Base-by-base conservation (phyloP, 2,797 vertebrate species). In the Hafferia zeledoni region DNA sequence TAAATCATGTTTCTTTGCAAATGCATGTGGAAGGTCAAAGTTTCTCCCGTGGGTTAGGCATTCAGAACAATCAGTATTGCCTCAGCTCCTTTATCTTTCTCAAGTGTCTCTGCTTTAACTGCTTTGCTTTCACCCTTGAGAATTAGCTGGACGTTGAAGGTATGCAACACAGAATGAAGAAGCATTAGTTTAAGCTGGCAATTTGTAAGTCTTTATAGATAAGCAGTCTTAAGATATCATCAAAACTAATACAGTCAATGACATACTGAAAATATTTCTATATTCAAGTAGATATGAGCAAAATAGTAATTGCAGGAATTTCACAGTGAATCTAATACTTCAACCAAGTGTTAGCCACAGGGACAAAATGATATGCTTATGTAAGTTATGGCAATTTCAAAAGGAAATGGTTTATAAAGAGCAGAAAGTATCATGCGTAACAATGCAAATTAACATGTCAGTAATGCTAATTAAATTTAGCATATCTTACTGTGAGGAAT, bases 271-370 rank as follows among this genome's bases (percentile, higher is more conserved):
- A 94, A 78, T 83, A n/a, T 57, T 93, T 87, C 90, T 93, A 23
- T 86, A 93, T 85, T 94, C 77, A 93, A 57, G n/a, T 76, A 91
- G 90, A 92, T 95, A 90, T 91, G 57, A 95, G 27, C 57, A 65
- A 92, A 96, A 84, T 50, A 89, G 52, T 86, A 96, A 96, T 70
- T 92, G 64, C 47, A 95, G 68, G 47, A 90, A 87, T 97, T 97
- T 97, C 86, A 96, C 69, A 75, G 59, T 92, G 83, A 94, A 89
- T 82, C 56, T 91, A 91, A 92, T 91, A 86, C 37, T 89, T 83
- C 23, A 77, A 39, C 47, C 65, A 77, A 92, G 65, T 60, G 55
- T 41, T 91, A 95, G 79, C 93, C 81, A 89, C 35, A 83, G 93
- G 81, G 41, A 95, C 74, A 94, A 96, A 93, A 88, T 91, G 2